These are phyloP conservation scores for Gambusia affinis DNA, from an alignment of 2,113 vertebrate genomes.

Conservation along the genomic window DNA sequence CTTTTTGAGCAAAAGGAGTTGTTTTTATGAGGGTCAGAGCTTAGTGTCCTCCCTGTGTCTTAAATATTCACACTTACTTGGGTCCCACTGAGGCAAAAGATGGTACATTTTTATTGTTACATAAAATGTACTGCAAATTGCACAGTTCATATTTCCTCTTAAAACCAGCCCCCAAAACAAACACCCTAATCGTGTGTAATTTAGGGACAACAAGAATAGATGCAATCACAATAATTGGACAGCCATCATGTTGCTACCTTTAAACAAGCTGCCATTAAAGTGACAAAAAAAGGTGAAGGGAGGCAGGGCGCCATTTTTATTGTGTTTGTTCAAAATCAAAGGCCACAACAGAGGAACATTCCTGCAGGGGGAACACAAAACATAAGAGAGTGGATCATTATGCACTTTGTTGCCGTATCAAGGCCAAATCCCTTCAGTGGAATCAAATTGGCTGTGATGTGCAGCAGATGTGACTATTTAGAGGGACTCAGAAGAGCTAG, in stretches of 20 bases:
- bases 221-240: constrained; percentile 72
- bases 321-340: constrained; percentile 63
- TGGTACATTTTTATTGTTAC: constrained; percentile 6
- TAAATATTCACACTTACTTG: constrained; percentile 40
- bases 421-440: constrained; percentile 44
- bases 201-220: constrained; percentile 35
- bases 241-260: constrained; percentile 33
- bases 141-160: constrained; percentile 8
- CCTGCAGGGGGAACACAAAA: constrained; percentile 48
- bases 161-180: constrained; percentile 1
- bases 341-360: constrained; percentile 44
- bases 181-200: constrained; percentile 20
- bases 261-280: constrained; percentile 53
- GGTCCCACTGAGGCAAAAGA: constrained; percentile 26
- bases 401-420: constrained; percentile 50
- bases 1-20: constrained; percentile 42
- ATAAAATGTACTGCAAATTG: constrained; percentile 5
- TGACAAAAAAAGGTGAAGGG: constrained; percentile 51
- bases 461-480: constrained; percentile 37
- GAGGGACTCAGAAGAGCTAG: constrained; percentile 21
- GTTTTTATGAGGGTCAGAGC: constrained; percentile 56
- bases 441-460: constrained; percentile 39
- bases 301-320: constrained; percentile 52
- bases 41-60: constrained; percentile 44
- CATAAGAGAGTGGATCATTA: constrained; percentile 52